Percentiles rank a stretch among this genome's conserved stretches.
phyloP scores from a whole-genome alignment of 1,140 invertebrate genomes.

The Lucilia cuprina region DNA sequence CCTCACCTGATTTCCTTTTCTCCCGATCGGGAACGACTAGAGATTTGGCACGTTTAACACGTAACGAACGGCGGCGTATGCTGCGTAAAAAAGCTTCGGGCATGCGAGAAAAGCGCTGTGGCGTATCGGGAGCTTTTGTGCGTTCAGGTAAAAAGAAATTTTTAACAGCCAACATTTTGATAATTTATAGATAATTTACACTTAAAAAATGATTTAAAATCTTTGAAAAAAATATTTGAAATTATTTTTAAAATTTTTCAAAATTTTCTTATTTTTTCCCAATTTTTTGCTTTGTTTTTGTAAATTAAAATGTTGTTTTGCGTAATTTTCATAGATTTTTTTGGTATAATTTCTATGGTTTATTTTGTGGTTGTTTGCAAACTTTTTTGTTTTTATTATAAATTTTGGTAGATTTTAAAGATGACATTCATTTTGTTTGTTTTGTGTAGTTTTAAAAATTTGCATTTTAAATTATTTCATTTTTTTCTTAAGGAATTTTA shows the following conservation, averaged over 20 bases:
- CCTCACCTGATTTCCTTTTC: conserved; percentile 79
- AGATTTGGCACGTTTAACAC: conserved; percentile 75
- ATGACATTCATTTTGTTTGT: background rate
- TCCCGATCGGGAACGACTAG: conserved; percentile 70
- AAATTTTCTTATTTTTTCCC: background rate
- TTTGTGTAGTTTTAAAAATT: background rate
- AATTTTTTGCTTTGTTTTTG: background rate
- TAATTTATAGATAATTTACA: too few species aligned
- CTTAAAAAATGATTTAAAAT: too few species aligned
- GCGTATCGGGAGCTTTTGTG: conserved; percentile 66
- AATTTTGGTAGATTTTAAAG: background rate
- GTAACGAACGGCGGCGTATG: conserved; percentile 70
- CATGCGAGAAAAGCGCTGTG: conserved; percentile 66
- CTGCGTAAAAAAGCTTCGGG: conserved; percentile 73
- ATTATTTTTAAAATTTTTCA: background rate
- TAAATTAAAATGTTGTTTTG: background rate
- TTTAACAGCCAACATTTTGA: conserved; percentile 68
- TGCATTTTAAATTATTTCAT: background rate
- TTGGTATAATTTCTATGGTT: background rate
- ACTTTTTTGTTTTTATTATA: background rate
- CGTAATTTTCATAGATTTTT: background rate
- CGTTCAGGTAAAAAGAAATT: conserved; percentile 74
- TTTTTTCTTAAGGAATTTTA: background rate
- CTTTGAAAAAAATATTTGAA: too few species aligned
- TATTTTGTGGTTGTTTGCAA: background rate